Evolutionary conservation across 2,113 vertebrate genomes (phyloP), one percentile per base, ranked within the genome.

Genomic region (Salvelinus fontinalis): DNA sequence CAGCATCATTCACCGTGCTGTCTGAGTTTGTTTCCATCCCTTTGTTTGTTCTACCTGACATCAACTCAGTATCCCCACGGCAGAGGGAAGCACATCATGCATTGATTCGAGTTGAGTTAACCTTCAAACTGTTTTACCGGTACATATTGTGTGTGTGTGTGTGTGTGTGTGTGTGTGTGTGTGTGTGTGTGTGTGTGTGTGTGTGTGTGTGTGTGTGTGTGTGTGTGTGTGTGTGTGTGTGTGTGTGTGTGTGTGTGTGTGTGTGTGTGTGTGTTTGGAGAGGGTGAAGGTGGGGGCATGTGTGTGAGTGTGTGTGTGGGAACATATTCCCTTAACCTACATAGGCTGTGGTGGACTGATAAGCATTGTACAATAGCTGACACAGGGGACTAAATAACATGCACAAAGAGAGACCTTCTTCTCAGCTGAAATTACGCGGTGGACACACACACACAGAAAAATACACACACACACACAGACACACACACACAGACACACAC

Each of bases 291-390:
- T n/a, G n/a, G n/a, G n/a, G n/a, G n/a, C n/a, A n/a, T 34, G 34
- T 39, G 7, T 39, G 6, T 8, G 34, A 9, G 34, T 44, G 39
- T 44, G 0, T 44, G 39, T 44, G 39, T 11, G 39, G 39, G 39
- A 44, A 12, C 39, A 11, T 29, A 29, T 67, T 57, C 65, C 12
- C 27, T 67, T 67, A 29, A 67, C 26, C 24, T 31, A 27, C 26
- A 67, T 29, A 31, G 72, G 67, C 79, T 76, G 79, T 59, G 29
- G 34, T 54, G 20, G 73, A 54, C 67, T 75, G 83, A 44, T 44
- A 84, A 81, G 82, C 29, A 44, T 71, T 71, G 76, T 9, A 76
- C 74, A 72, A 81, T 68, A 70, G 74, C 73, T 71, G 67, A 76
- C 74, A 70, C 75, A 51, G 65, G 76, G 71, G 39, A 44, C 39